Base-by-base conservation (phyloP, 2,888 invertebrate species). In the Lasioglossum vierecki region DNA sequence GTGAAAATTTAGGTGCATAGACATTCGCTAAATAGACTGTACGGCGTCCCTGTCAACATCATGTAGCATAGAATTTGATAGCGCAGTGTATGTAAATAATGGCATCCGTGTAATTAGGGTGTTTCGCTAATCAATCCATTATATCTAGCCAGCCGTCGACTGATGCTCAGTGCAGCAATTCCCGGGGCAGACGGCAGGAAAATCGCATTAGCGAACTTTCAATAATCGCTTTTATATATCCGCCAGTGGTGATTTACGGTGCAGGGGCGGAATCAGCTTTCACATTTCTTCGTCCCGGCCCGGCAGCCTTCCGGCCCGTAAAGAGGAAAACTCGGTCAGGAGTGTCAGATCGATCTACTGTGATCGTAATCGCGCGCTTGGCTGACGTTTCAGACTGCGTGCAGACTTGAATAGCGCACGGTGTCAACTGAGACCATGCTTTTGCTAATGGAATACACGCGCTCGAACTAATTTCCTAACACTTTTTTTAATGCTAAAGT, bases 121-220 rank as follows among this genome's bases (percentile, higher is more conserved):
- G 72, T 57, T 66, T 46, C 66, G 72, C 41, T 57, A 41, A 41
- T 76, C 83, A 68, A 73, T 76, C 72, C 57, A 57, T 63, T 49
- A 72, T 53, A 57, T 73, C 53, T 53, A 26, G 5, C 66, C 35
- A 26, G 44, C 41, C 66, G 30, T 63, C 71, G 63, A 39, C 72
- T 71, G 46, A 72, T 78, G 80, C 78, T 68, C 74, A 5, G 83
- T 57, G 73, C 68, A 60, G n/a, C 26, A 72, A 13, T 18, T 66
- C 22, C 8, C 49, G 57, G 2, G 18, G n/a, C 66, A 78, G 79
- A 70, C 71, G 82, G 80, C 79, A 85, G 80, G 82, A 83, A 91
- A 91, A 92, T 93, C 91, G 88, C 90, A 92, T 92, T 91, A 91
- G 90, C 89, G 87, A 93, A 92, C 85, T 92, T 93, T 92, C 91